These are phyloP conservation scores for Tokudaia tokunoshimensis DNA, from an alignment of 2,797 vertebrate species.

Conservation along the genomic window DNA sequence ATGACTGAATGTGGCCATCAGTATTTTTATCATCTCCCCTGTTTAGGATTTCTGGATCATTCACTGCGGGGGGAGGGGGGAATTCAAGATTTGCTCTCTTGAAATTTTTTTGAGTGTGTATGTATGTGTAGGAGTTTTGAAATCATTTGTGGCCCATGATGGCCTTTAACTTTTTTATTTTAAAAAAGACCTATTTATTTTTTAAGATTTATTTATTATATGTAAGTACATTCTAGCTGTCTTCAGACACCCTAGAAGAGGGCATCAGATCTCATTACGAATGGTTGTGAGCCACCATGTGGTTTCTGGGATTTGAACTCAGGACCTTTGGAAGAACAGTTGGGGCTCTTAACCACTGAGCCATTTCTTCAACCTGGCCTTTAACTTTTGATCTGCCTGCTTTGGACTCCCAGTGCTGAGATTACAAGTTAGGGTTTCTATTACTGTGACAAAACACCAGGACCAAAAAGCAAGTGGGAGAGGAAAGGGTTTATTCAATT, in stretches of 20 bases:
- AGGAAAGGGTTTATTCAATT: background rate
- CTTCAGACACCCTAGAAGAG: too few species aligned
- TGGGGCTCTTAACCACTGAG: too few species aligned
- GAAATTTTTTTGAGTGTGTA: background rate
- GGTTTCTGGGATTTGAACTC: too few species aligned
- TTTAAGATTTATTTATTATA: too few species aligned
- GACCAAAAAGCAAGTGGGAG: background rate
- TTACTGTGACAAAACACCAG: background rate
- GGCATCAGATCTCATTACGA: too few species aligned
- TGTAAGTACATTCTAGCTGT: too few species aligned
- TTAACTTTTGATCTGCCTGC: background rate
- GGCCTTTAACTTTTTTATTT: background rate
- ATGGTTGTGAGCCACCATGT: too few species aligned
- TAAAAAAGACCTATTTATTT: too few species aligned
- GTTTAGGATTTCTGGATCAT: background rate
- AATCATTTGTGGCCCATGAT: background rate
- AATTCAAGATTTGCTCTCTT: background rate
- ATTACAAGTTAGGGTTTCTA: background rate
- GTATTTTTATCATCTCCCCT: background rate
- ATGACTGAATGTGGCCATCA: background rate
- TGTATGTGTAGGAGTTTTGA: background rate
- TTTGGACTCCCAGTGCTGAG: background rate
- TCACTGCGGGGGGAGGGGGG: too few species aligned
- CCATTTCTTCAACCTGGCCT: too few species aligned
- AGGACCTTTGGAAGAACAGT: too few species aligned